These are phyloP conservation scores for Xanthia icteritia DNA, from an alignment of 2,888 invertebrate species.

Conservation along the genomic window DNA sequence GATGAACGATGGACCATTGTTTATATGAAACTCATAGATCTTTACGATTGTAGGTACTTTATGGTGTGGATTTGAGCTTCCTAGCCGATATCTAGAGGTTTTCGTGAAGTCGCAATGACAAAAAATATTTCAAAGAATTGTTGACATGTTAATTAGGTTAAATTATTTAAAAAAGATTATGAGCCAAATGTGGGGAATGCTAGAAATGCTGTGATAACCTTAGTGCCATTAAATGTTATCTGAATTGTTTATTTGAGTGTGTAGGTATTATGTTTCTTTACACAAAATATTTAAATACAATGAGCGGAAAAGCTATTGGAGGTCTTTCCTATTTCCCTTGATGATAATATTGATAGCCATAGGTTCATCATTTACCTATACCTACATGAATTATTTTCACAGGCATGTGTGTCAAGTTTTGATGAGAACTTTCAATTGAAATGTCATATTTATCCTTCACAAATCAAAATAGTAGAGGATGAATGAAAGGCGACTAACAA, in stretches of 20 bases:
- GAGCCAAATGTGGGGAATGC: not conserved
- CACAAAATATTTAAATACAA: not conserved
- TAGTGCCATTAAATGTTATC: conserved; percentile 16
- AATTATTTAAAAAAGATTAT: not conserved
- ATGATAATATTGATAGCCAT: not conserved
- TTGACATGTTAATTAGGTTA: not conserved
- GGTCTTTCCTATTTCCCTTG: conserved; percentile 2
- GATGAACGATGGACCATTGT: not conserved
- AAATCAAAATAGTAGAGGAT: not conserved
- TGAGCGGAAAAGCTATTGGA: not conserved
- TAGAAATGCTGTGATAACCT: conserved; percentile 21
- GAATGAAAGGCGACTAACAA: not conserved
- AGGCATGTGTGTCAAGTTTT: not conserved
- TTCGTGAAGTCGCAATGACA: not conserved
- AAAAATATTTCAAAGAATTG: not conserved
- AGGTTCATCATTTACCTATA: not conserved
- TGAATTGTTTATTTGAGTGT: conserved; percentile 1
- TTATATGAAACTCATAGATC: not conserved
- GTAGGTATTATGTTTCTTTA: not conserved
- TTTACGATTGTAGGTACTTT: not conserved
- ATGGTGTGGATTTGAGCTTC: not conserved
- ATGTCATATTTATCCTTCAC: not conserved
- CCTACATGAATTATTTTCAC: not conserved
- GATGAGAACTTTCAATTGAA: no score
- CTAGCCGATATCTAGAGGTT: no score